Percentiles rank a stretch among this genome's conserved stretches.
phyloP scores from a whole-genome alignment of 2,797 vertebrate species.

The Knipowitschia caucasica region DNA sequence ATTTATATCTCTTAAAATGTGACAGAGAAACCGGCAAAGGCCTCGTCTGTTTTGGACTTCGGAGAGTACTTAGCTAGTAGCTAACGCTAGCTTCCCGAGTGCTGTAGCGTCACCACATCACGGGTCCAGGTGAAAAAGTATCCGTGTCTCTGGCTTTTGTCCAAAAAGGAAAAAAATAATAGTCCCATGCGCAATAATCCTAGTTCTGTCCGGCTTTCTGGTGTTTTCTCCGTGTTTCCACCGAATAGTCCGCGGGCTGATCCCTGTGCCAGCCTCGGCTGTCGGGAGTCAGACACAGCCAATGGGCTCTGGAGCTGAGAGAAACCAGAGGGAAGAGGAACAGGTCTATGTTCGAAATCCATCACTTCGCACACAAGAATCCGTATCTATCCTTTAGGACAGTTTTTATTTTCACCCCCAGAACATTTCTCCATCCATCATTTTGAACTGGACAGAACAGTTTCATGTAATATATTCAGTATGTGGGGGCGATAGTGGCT shows the following conservation, averaged over 20 bases:
- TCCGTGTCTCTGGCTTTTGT: conserved; percentile 10
- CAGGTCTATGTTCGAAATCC: no score
- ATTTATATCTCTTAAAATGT: not conserved
- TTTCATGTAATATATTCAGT: no score
- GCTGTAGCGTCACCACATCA: conserved; percentile 72
- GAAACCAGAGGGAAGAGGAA: not conserved
- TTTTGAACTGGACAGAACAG: no score
- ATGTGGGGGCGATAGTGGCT: no score
- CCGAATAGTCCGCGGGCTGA: conserved; percentile 23
- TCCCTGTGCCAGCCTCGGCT: conserved; percentile 59
- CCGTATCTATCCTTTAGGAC: no score
- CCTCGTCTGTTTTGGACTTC: conserved; percentile 21
- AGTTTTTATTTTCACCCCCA: no score
- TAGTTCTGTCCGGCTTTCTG: conserved; percentile 2
- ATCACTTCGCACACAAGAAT: no score
- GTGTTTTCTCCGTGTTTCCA: conserved; percentile 26
- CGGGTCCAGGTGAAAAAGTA: conserved; percentile 26
- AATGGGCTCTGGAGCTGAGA: conserved; percentile 37
- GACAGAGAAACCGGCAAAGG: conserved; percentile 8
- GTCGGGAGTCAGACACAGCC: conserved; percentile 49
- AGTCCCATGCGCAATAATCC: conserved; percentile 25
- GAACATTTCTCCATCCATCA: no score
- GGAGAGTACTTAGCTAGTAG: conserved; percentile 41
- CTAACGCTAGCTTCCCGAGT: conserved; percentile 62
- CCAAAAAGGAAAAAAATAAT: conserved; percentile 5